Percentiles rank a stretch among this genome's conserved stretches.
Conservation (phyloP, 2,888 invertebrate species). For the Muschampia plurimacula region DNA sequence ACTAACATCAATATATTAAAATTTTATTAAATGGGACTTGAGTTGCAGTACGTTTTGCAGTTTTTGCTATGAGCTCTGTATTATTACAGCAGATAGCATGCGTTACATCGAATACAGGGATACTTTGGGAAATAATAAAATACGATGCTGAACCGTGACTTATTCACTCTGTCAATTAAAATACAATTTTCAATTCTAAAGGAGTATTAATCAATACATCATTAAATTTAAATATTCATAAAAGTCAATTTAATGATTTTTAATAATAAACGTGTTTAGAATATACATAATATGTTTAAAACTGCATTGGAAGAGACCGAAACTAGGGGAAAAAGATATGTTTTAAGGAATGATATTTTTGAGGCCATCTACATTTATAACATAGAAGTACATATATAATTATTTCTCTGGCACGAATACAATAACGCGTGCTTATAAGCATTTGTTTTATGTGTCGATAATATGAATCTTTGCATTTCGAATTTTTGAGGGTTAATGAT, state of each 20-base stretch:
- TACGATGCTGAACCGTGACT: conserved; percentile 23
- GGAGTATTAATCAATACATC: conserved; percentile 9
- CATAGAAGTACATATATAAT: no score
- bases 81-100: conserved; percentile 20
- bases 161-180: conserved; percentile 1
- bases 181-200: conserved; percentile 17
- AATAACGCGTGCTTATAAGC: no score
- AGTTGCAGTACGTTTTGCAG: not conserved
- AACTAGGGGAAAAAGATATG: conserved; percentile 48
- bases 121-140: conserved; percentile 20
- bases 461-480: not conserved
- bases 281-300: conserved; percentile 39
- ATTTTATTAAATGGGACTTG: conserved; percentile 13
- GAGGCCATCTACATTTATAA: conserved; percentile 27
- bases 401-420: no score
- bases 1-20: not conserved
- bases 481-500: not conserved
- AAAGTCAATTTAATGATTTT: conserved; percentile 45
- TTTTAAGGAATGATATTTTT: conserved; percentile 46
- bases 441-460: no score
- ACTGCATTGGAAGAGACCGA: conserved; percentile 23
- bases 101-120: conserved; percentile 14
- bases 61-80: not conserved
- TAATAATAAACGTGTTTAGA: conserved; percentile 41
- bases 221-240: conserved; percentile 12